Evolutionary conservation across 2,888 invertebrate genomes (phyloP), one percentile per base, ranked within the genome.

Genomic region (Trachelus stipa): DNA sequence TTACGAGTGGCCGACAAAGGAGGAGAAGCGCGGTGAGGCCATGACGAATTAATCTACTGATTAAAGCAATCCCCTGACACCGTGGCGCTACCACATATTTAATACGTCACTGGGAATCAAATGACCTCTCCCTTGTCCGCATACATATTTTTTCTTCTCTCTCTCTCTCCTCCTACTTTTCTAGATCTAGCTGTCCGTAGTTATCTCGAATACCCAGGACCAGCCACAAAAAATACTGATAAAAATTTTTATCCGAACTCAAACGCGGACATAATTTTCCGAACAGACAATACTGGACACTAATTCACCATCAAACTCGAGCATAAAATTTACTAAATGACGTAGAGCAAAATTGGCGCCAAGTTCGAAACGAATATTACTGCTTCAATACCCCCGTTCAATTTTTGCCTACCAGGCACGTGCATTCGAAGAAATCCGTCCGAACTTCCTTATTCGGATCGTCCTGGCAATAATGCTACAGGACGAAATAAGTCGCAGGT

Each of bases 31-130:
- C 87, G 84, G 87, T 86, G 88, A 86, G 85, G 88, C 88, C 90
- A 88, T 91, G 89, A 91, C 91, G 90, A 90, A 91, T 91, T 91
- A 91, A 90, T 91, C 88, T 90, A 88, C 90, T 91, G 91, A 91
- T 91, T 91, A 90, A 91, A 89, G 90, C 89, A 89, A 90, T 90
- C 87, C 87, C 86, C 88, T 89, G 89, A 89, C 89, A 89, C 87
- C 86, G 87, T 86, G 84, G 83, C 87, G 90, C 90, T 90, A 90
- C 90, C 87, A 89, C 89, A 86, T 87, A 88, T 89, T 90, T 90
- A 90, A 90, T 89, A 88, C 88, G 88, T 89, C 88, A 88, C 88
- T 86, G 86, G 85, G 86, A 88, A 88, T 89, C 89, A 87, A 90
- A 89, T 88, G 87, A 77, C 76, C 77, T 68, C 74, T 74, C 77